Conservation (phyloP, 1,140 invertebrate species). For the Temnothorax nylanderi region DNA sequence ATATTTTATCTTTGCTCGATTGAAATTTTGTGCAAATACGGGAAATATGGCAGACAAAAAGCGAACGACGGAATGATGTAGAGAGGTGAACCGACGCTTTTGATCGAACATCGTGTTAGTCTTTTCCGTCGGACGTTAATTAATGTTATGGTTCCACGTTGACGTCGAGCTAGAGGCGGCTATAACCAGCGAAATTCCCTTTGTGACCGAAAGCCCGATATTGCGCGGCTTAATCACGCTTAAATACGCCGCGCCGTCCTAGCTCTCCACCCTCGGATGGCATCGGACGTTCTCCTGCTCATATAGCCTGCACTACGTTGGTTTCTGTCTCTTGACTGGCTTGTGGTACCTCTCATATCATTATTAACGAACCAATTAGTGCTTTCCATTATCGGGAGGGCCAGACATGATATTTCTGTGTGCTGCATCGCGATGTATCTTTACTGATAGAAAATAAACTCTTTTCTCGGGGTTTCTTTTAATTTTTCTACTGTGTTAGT, state of each 20-base stretch:
- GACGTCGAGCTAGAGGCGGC: conserved; percentile 45
- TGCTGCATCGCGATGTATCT: background rate
- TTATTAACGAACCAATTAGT: conserved; percentile 74
- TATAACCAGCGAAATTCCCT: conserved; percentile 68
- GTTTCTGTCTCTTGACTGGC: conserved; percentile 42
- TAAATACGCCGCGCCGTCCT: conserved; percentile 64
- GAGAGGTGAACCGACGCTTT: conserved; percentile 14
- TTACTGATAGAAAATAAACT: background rate
- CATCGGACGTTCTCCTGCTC: background rate
- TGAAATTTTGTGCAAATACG: conserved; percentile 11
- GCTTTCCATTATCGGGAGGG: conserved; percentile 52
- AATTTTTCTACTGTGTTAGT: background rate
- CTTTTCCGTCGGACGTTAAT: conserved; percentile 65
- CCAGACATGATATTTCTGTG: conserved; percentile 11
- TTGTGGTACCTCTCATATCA: conserved; percentile 49
- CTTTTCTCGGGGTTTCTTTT: background rate
- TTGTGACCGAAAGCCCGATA: conserved; percentile 72
- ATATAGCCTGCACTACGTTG: conserved; percentile 16
- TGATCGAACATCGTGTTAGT: conserved; percentile 31
- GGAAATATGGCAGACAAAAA: conserved; percentile 9
- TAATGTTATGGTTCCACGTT: conserved; percentile 67
- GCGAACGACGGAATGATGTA: background rate
- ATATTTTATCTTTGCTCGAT: background rate
- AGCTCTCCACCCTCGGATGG: conserved; percentile 35
- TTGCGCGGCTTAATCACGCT: conserved; percentile 72